Evolutionary conservation across 64 coral and sea anemone species (phyloP), one percentile per base, ranked within the genome.

Genomic region (Dendrophyllia cribrosa): DNA sequence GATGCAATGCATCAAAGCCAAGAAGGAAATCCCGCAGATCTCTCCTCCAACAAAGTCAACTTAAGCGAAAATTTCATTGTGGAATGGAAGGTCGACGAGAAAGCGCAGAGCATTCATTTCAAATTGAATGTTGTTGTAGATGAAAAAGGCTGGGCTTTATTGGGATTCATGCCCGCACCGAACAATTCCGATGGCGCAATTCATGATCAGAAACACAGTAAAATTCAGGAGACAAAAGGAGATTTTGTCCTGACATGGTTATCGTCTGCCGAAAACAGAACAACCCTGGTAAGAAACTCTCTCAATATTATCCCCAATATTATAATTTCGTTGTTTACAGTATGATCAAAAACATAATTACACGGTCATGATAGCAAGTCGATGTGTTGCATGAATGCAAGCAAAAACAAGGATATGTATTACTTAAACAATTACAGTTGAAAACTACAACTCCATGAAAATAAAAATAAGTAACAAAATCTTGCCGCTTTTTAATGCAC

Each of bases 181-280:
- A 66, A 55, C 16, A 86, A 86, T 20, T 21, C 9, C 62, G 6
- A 64, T 2, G 12, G 21, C 8, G 11, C 9, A 8, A 55, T 76
- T 6, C 19, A 21, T 8, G 70, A 86, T 1, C 9, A 50, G 9
- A 13, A 19, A 8, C 79, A 51, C 13, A n/a, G 22, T 23, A 55
- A 8, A 0, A 43, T 86, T 6, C 9, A 21, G 12, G 70, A 77
- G 14, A 21, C 79, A 20, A 74, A 53, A n/a, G 90, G 81, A 20
- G 90, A 92, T 77, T 82, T 83, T 78, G 71, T 92, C 24, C 11
- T 92, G 4, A 74, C 83, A 13, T 86, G 90, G 80, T 26, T 20
- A 7, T 58, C 50, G 8, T 48, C 72, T 1, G 20, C 71, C 3
- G 4, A 20, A 49, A 1, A 78, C 7, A 89, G 61, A n/a, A 52